Conservation (phyloP, 1,140 invertebrate genomes). For the Philotrypesis tridentata region DNA sequence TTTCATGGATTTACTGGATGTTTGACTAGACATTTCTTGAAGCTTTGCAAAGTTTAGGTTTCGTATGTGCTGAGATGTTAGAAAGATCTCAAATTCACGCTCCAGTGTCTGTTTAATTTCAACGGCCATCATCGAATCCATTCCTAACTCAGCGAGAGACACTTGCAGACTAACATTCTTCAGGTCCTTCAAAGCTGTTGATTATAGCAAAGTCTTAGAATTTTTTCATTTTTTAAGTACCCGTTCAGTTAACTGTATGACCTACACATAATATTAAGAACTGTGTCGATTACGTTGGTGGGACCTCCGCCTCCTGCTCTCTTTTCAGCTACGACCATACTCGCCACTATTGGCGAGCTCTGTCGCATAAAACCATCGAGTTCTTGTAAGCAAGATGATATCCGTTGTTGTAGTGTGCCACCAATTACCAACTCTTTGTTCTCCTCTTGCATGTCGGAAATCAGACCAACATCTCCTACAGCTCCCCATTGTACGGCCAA, state of each 20-base stretch:
- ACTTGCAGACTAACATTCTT: slow-evolving; percentile 77
- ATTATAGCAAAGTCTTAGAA: not conserved
- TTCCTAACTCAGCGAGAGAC: slow-evolving; percentile 83
- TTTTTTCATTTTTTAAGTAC: too few species aligned
- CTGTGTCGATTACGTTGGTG: slow-evolving; percentile 69
- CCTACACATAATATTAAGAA: slow-evolving; percentile 71
- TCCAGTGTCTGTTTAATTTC: slow-evolving; percentile 87
- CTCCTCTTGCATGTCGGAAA: slow-evolving; percentile 80
- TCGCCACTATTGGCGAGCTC: slow-evolving; percentile 76
- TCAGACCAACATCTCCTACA: slow-evolving; percentile 75
- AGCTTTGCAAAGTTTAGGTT: slow-evolving; percentile 76
- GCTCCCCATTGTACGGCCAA: slow-evolving; percentile 78
- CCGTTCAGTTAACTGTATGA: too few species aligned
- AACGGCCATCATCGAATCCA: slow-evolving; percentile 88
- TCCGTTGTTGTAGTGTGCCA: slow-evolving; percentile 81
- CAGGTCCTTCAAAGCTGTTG: slow-evolving; percentile 69
- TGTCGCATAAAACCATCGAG: slow-evolving; percentile 77
- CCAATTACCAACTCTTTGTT: slow-evolving; percentile 76
- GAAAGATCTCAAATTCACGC: slow-evolving; percentile 80
- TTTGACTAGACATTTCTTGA: slow-evolving; percentile 56
- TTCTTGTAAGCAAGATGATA: slow-evolving; percentile 76
- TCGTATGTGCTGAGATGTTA: slow-evolving; percentile 83
- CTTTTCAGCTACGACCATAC: slow-evolving; percentile 79
- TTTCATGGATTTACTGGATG: slow-evolving; percentile 56
- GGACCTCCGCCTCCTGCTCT: slow-evolving; percentile 59